Evolutionary conservation across 2,113 vertebrate species (phyloP).

Genomic region (human): GRCh38 chr2:155879001-155879500

Average conservation of each 20-base stretch:
- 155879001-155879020: neutral
- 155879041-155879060: neutral
- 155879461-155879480: neutral
- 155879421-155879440: neutral
- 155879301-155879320: neutral
- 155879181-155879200: neutral
- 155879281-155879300: neutral
- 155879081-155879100: neutral
- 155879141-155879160: neutral
- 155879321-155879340: neutral
- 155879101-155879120: neutral
- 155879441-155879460: neutral
- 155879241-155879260: neutral
- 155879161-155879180: neutral
- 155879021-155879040: neutral
- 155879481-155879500: neutral
- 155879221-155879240: neutral
- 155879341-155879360: neutral
- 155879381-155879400: neutral
- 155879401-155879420: neutral
- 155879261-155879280: neutral
- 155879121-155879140: neutral
- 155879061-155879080: neutral
- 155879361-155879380: neutral
- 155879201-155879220: neutral